Evolutionary conservation across 2,888 invertebrate genomes (phyloP).

Genomic region (Xestia sexstrigata): DNA sequence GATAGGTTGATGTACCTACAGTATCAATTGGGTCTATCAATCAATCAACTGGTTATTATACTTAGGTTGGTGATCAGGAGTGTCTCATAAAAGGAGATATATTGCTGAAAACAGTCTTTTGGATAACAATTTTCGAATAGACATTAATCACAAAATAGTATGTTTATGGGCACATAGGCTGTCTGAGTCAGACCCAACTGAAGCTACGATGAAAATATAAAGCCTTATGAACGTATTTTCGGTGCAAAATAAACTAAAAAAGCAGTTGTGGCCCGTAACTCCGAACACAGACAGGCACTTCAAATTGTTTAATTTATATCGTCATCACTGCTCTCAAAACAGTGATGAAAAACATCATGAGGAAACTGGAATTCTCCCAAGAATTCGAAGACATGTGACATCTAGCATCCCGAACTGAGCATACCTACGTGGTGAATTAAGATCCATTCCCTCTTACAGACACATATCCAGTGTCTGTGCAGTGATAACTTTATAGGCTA

Average conservation of each 20-base stretch:
- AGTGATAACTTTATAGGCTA: no score
- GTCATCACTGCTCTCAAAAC: background rate
- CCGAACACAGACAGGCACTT: background rate
- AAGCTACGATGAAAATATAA: background rate
- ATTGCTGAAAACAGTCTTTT: background rate
- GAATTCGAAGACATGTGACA: background rate
- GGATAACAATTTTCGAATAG: constrained; percentile 10
- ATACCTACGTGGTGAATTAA: background rate
- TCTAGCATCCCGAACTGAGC: background rate
- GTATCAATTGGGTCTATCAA: constrained; percentile 31
- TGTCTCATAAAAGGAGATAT: constrained; percentile 19
- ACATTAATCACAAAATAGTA: constrained; percentile 1
- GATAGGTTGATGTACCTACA: constrained; percentile 20
- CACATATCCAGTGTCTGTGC: no score
- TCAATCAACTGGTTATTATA: constrained; percentile 25
- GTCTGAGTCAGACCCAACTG: background rate
- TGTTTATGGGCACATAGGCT: background rate
- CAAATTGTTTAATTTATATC: background rate
- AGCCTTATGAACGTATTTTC: background rate
- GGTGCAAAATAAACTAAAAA: background rate
- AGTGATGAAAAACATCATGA: background rate
- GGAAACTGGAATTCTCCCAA: background rate
- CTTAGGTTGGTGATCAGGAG: no score
- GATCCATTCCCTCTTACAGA: no score
- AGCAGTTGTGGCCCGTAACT: background rate